phyloP scores from a whole-genome alignment of 2,113 vertebrate genomes.

The Corydoras maculifer region DNA sequence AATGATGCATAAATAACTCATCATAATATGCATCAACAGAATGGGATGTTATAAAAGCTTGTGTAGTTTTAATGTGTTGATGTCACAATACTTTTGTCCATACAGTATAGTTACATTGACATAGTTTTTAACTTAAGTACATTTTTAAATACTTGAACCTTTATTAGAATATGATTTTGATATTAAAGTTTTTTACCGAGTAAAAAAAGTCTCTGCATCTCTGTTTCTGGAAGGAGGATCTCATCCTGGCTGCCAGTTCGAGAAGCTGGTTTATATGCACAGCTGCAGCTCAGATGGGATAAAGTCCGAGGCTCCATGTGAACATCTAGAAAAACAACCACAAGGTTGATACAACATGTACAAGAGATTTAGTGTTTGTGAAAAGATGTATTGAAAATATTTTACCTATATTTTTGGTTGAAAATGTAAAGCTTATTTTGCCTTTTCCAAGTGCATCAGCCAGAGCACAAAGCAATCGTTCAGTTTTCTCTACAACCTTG shows the following conservation, averaged over 20 bases:
- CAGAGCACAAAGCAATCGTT: conserved; percentile 57
- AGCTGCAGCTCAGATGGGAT: conserved; percentile 47
- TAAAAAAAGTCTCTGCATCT: conserved; percentile 57
- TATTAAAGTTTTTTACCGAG: conserved; percentile 50
- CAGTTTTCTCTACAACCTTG: conserved; percentile 60
- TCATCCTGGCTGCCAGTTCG: conserved; percentile 50
- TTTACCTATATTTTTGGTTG: conserved; percentile 69
- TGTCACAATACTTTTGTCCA: no score
- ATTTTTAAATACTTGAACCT: not conserved
- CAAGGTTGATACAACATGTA: not conserved
- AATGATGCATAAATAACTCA: no score
- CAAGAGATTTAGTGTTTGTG: not conserved
- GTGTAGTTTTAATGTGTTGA: no score
- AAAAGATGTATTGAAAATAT: not conserved
- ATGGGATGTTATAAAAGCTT: no score
- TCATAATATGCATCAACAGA: not conserved
- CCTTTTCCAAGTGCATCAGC: conserved; percentile 55
- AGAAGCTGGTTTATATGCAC: conserved; percentile 57
- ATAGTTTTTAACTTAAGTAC: no score
- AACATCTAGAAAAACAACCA: conserved; percentile 47
- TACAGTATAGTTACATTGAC: no score
- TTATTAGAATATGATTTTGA: not conserved
- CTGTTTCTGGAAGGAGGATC: conserved; percentile 61
- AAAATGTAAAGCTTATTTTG: conserved; percentile 56
- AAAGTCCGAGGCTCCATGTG: conserved; percentile 55